Percentiles rank a stretch among this genome's conserved stretches.
phyloP scores from a whole-genome alignment of 2,113 vertebrate genomes.

The Pseudonaja textilis region DNA sequence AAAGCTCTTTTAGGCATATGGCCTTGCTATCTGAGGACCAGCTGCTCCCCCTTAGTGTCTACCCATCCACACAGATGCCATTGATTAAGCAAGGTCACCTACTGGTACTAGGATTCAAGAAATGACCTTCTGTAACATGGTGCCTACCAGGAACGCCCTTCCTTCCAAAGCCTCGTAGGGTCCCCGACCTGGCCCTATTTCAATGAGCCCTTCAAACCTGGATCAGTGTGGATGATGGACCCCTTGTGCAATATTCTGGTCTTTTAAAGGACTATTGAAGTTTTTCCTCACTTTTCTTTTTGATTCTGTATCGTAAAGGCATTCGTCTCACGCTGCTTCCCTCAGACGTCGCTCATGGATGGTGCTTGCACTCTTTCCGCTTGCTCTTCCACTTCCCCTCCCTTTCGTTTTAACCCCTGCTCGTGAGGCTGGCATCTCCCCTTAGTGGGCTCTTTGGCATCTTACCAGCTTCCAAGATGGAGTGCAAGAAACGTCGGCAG shows the following conservation, averaged over 20 bases:
- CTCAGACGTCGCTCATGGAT: neutral
- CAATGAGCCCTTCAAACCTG: neutral
- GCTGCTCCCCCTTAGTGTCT: neutral
- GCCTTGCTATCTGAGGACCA: neutral
- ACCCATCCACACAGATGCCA: neutral
- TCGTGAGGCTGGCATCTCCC: neutral
- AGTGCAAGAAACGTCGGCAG: conserved; percentile 71
- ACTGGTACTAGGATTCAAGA: neutral
- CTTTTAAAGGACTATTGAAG: neutral
- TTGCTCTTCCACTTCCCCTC: neutral
- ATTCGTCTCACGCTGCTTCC: conserved; percentile 4
- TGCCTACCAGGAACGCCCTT: neutral
- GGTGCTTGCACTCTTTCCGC: neutral
- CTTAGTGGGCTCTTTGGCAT: conserved; percentile 15
- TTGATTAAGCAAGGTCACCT: neutral
- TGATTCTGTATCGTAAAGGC: neutral
- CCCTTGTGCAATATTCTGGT: neutral
- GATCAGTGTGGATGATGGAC: neutral
- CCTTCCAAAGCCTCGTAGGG: too few species aligned
- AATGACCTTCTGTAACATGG: neutral
- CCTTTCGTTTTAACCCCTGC: neutral
- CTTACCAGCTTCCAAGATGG: conserved; percentile 84
- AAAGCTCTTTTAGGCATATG: neutral
- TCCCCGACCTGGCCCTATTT: neutral
- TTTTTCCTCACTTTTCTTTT: neutral